Evolutionary conservation across 2,797 vertebrate species (phyloP), one percentile per base, ranked within the genome.

Genomic region (Poecilia picta): DNA sequence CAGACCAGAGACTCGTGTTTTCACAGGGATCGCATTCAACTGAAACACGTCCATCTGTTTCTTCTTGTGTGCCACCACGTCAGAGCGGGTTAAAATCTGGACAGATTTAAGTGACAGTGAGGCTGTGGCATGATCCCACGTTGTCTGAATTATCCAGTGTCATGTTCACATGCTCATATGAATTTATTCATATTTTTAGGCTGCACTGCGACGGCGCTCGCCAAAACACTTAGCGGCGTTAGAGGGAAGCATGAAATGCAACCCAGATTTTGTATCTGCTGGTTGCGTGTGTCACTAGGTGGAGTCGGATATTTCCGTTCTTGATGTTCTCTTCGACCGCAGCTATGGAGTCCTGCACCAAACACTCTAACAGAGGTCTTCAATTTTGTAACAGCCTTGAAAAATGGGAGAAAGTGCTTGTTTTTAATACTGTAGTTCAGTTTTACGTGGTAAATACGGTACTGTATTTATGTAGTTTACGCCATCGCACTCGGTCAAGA

Each of bases 1-100:
- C 88, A 92, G 91, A 90, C 89, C 80, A 73, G 85, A 93, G 86
- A 80, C 81, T 80, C 82, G 73, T 95, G 89, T 95, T 95, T 95
- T 95, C 85, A 90, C 78, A 93, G 87, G 91, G 89, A 87, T 84
- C 84, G 90, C n/a, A 76, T 88, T 94, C 91, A 93, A 89, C 92
- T 90, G 89, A 95, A 94, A 94, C 94, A 94, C 92, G 92, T 91
- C 93, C 89, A 89, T 94, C 87, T 81, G 90, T 89, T 93, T 90
- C 85, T 86, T 74, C 88, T 85, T 76, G 87, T 92, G 91, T 92
- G 93, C 91, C 94, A 93, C 89, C 90, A 83, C 79, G 92, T 95
- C 94, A 91, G 66, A 87, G 83, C 15, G 70, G 86, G 85, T 92
- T 92, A 94, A 90, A 89, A 83, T 83, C 77, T 12, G 59, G 83